phyloP scores from a whole-genome alignment of 1,140 invertebrate genomes.

The Lutraria rhynchaena region DNA sequence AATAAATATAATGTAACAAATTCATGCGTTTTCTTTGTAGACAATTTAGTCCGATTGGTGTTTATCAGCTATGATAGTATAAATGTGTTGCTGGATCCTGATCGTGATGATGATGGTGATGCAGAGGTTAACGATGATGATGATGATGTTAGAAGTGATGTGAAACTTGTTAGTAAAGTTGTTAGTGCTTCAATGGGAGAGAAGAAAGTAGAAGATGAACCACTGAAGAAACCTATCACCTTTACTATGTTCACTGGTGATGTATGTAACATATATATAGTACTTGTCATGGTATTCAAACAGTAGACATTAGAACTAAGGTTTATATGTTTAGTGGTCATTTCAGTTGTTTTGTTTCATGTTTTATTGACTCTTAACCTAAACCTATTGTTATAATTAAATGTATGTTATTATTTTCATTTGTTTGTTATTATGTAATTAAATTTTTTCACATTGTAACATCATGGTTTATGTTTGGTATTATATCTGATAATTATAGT shows the following conservation, averaged over 20 bases:
- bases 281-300: too few species aligned
- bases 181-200: slow-evolving; percentile 71
- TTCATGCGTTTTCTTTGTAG: slow-evolving; percentile 66
- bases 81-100: slow-evolving; percentile 88
- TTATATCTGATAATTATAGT: too few species aligned
- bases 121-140: neutral
- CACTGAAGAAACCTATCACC: slow-evolving; percentile 67
- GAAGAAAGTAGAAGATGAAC: slow-evolving; percentile 18
- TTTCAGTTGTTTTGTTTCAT: too few species aligned
- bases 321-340: too few species aligned
- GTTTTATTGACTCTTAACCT: too few species aligned
- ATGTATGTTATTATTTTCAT: too few species aligned
- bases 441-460: too few species aligned
- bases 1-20: too few species aligned
- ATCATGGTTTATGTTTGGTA: too few species aligned
- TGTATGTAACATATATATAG: slow-evolving; percentile 31
- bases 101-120: slow-evolving; percentile 37
- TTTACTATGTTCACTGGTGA: slow-evolving; percentile 70
- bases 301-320: too few species aligned
- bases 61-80: slow-evolving; percentile 96
- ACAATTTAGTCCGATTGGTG: slow-evolving; percentile 91
- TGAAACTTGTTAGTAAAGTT: slow-evolving; percentile 67
- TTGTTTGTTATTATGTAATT: too few species aligned
- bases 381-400: too few species aligned
- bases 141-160: slow-evolving; percentile 4